Evolutionary conservation across 2,888 invertebrate genomes (phyloP).

Genomic region (Coleophora flavipennella): DNA sequence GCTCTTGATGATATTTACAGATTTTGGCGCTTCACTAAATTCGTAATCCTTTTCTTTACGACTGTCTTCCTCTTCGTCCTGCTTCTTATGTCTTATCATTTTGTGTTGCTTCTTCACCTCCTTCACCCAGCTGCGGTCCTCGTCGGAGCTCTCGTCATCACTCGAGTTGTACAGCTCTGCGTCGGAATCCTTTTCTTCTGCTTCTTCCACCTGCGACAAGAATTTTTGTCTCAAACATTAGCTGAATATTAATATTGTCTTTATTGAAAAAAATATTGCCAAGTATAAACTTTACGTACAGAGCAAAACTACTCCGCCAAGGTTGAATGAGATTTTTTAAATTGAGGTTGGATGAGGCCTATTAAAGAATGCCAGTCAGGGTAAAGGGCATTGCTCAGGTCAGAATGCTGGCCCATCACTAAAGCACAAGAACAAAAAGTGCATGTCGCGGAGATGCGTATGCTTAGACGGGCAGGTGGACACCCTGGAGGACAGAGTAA

Average conservation of each 20-base stretch:
- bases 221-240: too few relatives aligned
- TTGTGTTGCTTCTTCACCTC: conserved; percentile 85
- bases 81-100: conserved; percentile 65
- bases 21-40: conserved; percentile 66
- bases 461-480: too few relatives aligned
- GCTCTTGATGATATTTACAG: conserved; percentile 57
- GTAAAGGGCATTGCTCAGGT: too few relatives aligned
- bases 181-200: conserved; percentile 62
- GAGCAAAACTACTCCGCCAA: neutral
- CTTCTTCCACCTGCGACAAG: conserved; percentile 37
- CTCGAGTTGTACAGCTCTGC: conserved; percentile 64
- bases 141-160: conserved; percentile 78
- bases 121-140: conserved; percentile 84
- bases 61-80: conserved; percentile 29
- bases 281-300: too few relatives aligned
- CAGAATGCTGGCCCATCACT: too few relatives aligned
- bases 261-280: neutral
- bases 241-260: too few relatives aligned
- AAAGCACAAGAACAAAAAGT: too few relatives aligned
- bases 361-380: too few relatives aligned
- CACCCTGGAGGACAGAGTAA: too few relatives aligned
- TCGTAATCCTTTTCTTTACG: conserved; percentile 34
- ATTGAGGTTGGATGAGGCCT: too few relatives aligned
- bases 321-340: too few relatives aligned
- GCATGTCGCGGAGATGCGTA: too few relatives aligned